These are phyloP conservation scores for Crotalus viridis DNA, from an alignment of 2,113 vertebrate species.

Conservation along the genomic window DNA sequence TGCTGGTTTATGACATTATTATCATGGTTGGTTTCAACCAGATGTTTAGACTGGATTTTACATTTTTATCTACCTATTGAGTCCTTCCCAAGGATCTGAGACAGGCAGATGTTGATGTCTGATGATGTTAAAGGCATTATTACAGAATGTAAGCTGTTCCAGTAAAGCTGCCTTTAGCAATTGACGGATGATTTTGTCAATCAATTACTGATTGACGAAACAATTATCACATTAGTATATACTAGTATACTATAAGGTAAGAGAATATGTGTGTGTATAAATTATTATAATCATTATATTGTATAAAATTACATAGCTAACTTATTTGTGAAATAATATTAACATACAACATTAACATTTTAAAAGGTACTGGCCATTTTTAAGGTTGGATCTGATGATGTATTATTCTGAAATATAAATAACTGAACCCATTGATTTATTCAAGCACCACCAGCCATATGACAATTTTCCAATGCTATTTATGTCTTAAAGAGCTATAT, in stretches of 20 bases:
- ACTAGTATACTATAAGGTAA: background rate
- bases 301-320: background rate
- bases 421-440: background rate
- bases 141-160: background rate
- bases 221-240: too few species aligned
- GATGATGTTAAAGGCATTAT: background rate
- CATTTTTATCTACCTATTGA: background rate
- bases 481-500: background rate
- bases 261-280: background rate
- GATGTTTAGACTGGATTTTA: background rate
- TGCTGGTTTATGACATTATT: background rate
- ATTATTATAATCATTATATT: background rate
- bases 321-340: background rate
- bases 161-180: background rate
- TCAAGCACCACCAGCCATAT: background rate
- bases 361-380: background rate
- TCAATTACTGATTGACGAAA: background rate
- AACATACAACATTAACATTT: background rate
- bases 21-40: background rate
- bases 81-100: background rate
- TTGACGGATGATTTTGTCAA: background rate
- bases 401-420: background rate
- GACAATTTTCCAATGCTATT: background rate
- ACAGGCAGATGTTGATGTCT: background rate
- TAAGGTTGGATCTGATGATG: background rate